Percentiles rank a stretch among this genome's conserved stretches.
Evolutionary conservation across 2,888 invertebrate genomes (phyloP).

Genomic region (Dryobotodes eremita): DNA sequence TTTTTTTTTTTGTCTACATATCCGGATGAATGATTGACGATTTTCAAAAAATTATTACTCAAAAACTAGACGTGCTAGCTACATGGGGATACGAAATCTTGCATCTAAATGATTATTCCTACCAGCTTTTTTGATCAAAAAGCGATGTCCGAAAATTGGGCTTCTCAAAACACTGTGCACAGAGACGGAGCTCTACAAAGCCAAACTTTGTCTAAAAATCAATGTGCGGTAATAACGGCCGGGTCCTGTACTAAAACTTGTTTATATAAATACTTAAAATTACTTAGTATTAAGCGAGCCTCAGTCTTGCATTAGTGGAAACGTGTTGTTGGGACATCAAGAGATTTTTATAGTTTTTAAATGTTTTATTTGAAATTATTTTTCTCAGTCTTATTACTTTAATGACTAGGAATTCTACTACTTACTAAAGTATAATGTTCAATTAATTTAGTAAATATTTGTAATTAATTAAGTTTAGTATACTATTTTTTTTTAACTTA

Average conservation of each 20-base stretch:
- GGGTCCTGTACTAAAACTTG: conserved; percentile 32
- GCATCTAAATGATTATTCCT: no score
- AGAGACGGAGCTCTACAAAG: neutral
- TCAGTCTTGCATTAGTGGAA: conserved; percentile 73
- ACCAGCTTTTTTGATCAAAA: no score
- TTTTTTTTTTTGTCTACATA: no score
- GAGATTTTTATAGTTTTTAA: neutral
- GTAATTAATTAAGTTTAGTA: neutral
- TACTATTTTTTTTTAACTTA: neutral
- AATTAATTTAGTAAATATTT: neutral
- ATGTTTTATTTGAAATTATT: neutral
- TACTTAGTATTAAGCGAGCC: conserved; percentile 78
- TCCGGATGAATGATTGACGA: no score
- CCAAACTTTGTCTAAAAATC: neutral
- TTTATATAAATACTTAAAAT: conserved; percentile 47
- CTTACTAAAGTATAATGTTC: neutral
- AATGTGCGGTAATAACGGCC: neutral
- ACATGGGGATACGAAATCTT: no score
- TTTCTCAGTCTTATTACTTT: neutral
- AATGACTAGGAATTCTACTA: neutral
- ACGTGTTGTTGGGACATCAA: conserved; percentile 69
- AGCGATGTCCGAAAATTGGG: no score
- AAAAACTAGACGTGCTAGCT: no score
- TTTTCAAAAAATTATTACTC: no score
- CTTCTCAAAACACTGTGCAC: no score